These are phyloP conservation scores for Caenorhabditis macrosperma DNA, from an alignment of 2,888 invertebrate genomes.

Conservation along the genomic window DNA sequence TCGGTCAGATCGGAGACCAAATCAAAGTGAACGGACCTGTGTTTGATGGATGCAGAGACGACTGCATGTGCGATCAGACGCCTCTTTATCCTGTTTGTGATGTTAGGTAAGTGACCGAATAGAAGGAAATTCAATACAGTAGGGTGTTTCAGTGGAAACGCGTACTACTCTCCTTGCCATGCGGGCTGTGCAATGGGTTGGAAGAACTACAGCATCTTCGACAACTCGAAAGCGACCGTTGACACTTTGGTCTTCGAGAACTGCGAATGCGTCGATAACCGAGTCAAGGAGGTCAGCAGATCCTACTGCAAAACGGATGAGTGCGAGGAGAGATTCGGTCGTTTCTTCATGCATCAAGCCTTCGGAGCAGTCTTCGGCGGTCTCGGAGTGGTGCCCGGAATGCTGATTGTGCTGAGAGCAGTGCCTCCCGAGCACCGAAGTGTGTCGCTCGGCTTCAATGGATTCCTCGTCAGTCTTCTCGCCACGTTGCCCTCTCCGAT, in stretches of 20 bases:
- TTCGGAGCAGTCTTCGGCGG: conserved; percentile 79
- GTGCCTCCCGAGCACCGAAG: conserved; percentile 78
- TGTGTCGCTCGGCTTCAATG: conserved; percentile 79
- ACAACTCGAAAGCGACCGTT: conserved; percentile 9
- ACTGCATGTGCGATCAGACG: conserved; percentile 79
- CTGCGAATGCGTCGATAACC: conserved; percentile 71
- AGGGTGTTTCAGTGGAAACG: conserved; percentile 63
- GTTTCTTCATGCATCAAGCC: conserved; percentile 74
- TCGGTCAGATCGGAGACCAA: conserved; percentile 74
- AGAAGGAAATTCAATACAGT: not conserved
- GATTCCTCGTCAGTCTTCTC: conserved; percentile 78
- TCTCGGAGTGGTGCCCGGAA: conserved; percentile 78
- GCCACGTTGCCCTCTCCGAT: conserved; percentile 81
- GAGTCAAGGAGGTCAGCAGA: conserved; percentile 71
- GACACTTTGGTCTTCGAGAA: conserved; percentile 58
- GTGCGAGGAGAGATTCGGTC: conserved; percentile 67
- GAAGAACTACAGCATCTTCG: conserved; percentile 67
- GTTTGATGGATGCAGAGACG: conserved; percentile 77
- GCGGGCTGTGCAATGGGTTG: conserved; percentile 74
- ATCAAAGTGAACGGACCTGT: conserved; percentile 47
- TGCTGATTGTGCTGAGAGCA: conserved; percentile 79
- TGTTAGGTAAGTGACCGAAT: conserved; percentile 19
- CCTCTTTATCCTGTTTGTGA: conserved; percentile 81
- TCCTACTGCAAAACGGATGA: conserved; percentile 72
- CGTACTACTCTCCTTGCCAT: conserved; percentile 81